Conservation (phyloP, 2,113 vertebrate species). For the Dicentrarchus labrax region DNA sequence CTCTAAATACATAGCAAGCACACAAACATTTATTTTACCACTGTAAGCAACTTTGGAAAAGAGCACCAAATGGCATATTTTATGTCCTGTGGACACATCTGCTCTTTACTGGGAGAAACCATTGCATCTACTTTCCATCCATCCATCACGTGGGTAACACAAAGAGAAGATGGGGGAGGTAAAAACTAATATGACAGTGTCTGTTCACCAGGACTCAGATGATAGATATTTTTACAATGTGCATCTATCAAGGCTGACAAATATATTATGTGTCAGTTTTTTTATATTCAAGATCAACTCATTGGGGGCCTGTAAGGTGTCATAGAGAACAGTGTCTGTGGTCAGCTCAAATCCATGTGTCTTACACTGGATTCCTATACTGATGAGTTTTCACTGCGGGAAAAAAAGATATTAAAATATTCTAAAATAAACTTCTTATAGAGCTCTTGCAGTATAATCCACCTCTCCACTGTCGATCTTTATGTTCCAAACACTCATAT, state of each 20-base stretch:
- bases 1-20: constrained; percentile 12
- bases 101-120: constrained; percentile 31
- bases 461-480: neutral
- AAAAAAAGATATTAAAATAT: neutral
- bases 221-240: neutral
- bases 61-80: constrained; percentile 53
- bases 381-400: neutral
- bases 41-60: neutral
- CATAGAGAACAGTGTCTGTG: neutral
- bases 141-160: constrained; percentile 5
- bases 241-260: neutral
- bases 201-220: neutral
- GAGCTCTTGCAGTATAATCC: neutral
- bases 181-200: neutral
- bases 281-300: neutral
- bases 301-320: neutral
- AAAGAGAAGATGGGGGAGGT: neutral
- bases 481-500: neutral
- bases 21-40: neutral
- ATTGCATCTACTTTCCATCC: constrained; percentile 28
- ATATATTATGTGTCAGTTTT: neutral
- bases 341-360: neutral
- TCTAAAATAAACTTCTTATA: neutral
- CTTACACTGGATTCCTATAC: neutral
- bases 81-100: constrained; percentile 54